Base-by-base conservation (phyloP, 1,140 invertebrate genomes). In the Bombus polaris region DNA sequence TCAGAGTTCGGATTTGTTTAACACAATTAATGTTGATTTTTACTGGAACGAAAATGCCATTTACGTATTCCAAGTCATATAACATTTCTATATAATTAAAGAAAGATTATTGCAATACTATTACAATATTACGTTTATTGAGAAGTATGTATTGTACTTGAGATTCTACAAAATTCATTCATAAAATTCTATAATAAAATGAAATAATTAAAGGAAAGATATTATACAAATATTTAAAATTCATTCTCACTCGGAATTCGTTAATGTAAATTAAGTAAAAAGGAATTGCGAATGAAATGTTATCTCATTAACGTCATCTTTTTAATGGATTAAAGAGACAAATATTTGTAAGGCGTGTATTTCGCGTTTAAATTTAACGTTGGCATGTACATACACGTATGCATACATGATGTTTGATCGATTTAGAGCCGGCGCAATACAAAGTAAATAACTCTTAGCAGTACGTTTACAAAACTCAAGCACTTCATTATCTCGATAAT, bases 321-420 rank as follows among this genome's bases (percentile, higher is more conserved):
- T 25, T 74, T 22, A 13, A 25, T 6, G 12, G 10, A 8, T 53
- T 22, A 6, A 0, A 22, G 1, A 53, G 18, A n/a, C 4, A 44
- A 47, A 62, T 65, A 18, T 66, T 28, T 47, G 3, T 68, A 44
- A 68, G 25, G n/a, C 25, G 3, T 13, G n/a, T 2, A 25, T 0
- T 22, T 22, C 13, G 6, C 13, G 22, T 13, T 68, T 44, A 47
- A 25, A 32, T 5, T 22, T 12, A 76, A n/a, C 22, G 8, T 10
- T 65, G 12, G 13, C n/a, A 65, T n/a, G 25, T 10, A 0, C 25
- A 12, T 25, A 12, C 9, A 12, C 3, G 6, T 12, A 59, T 12
- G 28, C 22, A 4, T 28, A 4, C 3, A 25, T 18, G 12, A 42
- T 85, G 84, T 85, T 85, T 85, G 84, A 81, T 85, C 84, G 84